Conservation (phyloP, 1,140 invertebrate species). For the Tetraneura akinire region DNA sequence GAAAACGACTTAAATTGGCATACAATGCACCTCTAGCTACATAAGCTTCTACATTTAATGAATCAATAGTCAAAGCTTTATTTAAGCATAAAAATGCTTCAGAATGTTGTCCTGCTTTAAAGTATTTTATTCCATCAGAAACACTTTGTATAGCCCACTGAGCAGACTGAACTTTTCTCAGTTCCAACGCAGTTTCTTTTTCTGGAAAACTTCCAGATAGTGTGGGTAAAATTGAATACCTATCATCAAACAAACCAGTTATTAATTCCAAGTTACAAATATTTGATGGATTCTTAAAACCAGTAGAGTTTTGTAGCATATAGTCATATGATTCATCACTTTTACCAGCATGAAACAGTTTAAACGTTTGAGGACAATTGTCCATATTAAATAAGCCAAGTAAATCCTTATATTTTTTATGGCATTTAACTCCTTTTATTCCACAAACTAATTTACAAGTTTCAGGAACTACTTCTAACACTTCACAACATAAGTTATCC, state of each 20-base stretch:
- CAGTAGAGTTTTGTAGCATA: constrained; percentile 33
- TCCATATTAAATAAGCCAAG: constrained; percentile 82
- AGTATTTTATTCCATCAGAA: constrained; percentile 89
- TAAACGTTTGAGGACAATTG: constrained; percentile 83
- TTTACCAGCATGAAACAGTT: constrained; percentile 62
- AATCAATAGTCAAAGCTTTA: constrained; percentile 89
- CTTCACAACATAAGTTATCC: constrained; percentile 84
- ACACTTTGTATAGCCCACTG: constrained; percentile 92
- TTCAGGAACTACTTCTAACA: constrained; percentile 81
- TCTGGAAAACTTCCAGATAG: constrained; percentile 68
- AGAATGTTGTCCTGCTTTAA: constrained; percentile 84
- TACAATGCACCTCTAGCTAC: constrained; percentile 91
- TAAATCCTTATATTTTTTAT: constrained; percentile 56
- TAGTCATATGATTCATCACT: constrained; percentile 28
- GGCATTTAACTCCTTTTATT: constrained; percentile 72
- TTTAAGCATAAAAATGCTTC: constrained; percentile 95
- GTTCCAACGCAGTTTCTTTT: constrained; percentile 77
- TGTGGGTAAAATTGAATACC: constrained; percentile 60
- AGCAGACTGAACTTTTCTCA: constrained; percentile 84
- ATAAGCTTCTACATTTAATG: constrained; percentile 88
- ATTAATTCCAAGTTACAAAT: constrained; percentile 28
- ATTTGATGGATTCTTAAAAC: constrained; percentile 40
- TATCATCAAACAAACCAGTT: constrained; percentile 28
- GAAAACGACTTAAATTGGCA: constrained; percentile 90
- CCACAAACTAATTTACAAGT: constrained; percentile 84